phyloP scores from a whole-genome alignment of 2,888 invertebrate genomes.

The Cancer borealis region DNA sequence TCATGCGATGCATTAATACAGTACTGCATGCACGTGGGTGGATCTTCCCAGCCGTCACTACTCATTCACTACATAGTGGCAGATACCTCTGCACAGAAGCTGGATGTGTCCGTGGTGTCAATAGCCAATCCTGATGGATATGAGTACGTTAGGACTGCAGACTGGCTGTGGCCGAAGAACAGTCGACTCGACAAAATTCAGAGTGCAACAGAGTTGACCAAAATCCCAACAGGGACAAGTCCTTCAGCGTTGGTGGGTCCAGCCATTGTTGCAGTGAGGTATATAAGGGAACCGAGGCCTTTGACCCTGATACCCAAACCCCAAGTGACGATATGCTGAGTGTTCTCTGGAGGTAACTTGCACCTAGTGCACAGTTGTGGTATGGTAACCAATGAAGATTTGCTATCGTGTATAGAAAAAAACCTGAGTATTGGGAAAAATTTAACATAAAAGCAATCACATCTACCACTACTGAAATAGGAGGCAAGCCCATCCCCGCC shows the following conservation, averaged over 20 bases:
- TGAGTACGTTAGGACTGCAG: constrained; percentile 84
- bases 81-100: neutral
- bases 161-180: constrained; percentile 78
- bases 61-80: constrained; percentile 54
- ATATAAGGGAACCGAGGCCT: constrained; percentile 71
- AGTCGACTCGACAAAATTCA: neutral
- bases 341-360: constrained; percentile 50
- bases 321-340: constrained; percentile 68
- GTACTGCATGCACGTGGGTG: constrained; percentile 70
- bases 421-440: too few relatives aligned
- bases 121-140: constrained; percentile 93
- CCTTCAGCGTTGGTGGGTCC: constrained; percentile 72
- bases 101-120: constrained; percentile 87
- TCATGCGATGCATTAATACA: neutral
- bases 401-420: too few relatives aligned
- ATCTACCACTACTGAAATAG: too few relatives aligned
- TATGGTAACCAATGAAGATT: too few relatives aligned
- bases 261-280: constrained; percentile 64
- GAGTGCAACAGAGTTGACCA: constrained; percentile 80
- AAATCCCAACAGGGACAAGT: constrained; percentile 80
- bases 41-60: constrained; percentile 63
- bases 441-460: too few relatives aligned
- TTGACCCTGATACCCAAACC: constrained; percentile 77
- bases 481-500: too few relatives aligned
- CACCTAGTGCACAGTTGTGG: constrained; percentile 78